These are phyloP conservation scores for Sinodicranocentrus sp. DNA, from an alignment of 2,888 invertebrate genomes.

Conservation along the genomic window DNA sequence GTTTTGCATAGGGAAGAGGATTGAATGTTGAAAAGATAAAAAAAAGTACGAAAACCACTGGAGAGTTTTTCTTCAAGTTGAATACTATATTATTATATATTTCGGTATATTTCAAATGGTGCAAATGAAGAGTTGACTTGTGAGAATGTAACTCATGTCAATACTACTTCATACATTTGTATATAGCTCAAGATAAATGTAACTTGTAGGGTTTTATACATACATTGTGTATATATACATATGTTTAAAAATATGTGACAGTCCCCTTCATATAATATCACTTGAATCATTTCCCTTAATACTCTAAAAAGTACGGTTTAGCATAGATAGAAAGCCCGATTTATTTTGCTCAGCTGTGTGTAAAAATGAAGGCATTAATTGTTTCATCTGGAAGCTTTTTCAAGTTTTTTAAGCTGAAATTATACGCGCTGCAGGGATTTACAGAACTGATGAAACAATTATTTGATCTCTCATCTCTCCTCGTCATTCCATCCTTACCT, in stretches of 20 bases:
- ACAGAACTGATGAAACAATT: constrained; percentile 77
- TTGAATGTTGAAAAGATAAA: too few species aligned
- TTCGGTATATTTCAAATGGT: neutral
- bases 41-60: too few species aligned
- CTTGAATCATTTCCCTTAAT: too few species aligned
- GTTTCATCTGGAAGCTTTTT: constrained; percentile 77
- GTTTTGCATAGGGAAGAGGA: neutral
- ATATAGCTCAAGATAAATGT: too few species aligned
- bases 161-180: too few species aligned
- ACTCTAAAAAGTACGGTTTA: neutral
- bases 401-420: constrained; percentile 74
- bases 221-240: too few species aligned
- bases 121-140: neutral
- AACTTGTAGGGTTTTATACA: too few species aligned
- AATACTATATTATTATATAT: neutral
- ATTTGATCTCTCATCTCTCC: constrained; percentile 75
- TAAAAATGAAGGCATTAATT: constrained; percentile 77
- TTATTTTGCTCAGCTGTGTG: constrained; percentile 76
- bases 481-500: neutral
- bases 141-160: neutral
- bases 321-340: constrained; percentile 66
- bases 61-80: neutral
- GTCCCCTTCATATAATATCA: too few species aligned
- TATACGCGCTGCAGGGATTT: constrained; percentile 77
- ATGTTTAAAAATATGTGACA: too few species aligned